Evolutionary conservation across 2,113 vertebrate genomes (phyloP).

Genomic region (Podilymbus podiceps): DNA sequence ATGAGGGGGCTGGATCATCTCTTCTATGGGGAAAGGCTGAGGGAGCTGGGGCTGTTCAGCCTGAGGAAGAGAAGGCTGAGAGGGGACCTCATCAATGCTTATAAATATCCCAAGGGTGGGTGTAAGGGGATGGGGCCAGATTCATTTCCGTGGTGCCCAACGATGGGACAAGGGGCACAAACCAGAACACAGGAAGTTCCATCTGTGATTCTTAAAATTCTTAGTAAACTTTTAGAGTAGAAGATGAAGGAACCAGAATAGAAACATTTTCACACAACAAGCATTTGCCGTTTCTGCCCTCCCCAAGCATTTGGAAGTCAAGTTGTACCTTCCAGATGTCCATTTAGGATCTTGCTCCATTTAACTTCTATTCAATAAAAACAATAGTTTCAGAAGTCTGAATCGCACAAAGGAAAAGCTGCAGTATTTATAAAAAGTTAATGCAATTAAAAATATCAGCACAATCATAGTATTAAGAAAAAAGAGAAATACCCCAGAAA

Average conservation of each 20-base stretch:
- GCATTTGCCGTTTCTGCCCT: background rate
- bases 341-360: background rate
- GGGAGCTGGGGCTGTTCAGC: too few species aligned
- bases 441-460: background rate
- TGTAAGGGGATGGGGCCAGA: too few species aligned
- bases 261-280: background rate
- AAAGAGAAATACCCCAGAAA: background rate
- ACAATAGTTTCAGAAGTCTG: background rate
- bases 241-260: background rate
- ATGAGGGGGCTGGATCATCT: too few species aligned
- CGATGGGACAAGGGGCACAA: too few species aligned
- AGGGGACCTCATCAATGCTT: too few species aligned
- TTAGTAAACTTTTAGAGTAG: background rate
- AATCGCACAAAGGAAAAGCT: background rate
- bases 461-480: background rate
- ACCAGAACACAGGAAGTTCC: too few species aligned
- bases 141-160: too few species aligned
- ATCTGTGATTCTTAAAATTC: background rate
- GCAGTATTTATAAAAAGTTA: background rate
- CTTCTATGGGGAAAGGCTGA: too few species aligned
- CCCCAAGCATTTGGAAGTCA: background rate
- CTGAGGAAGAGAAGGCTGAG: too few species aligned
- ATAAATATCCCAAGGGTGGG: too few species aligned
- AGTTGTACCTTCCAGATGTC: background rate
- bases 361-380: background rate